Percentiles rank a stretch among this genome's conserved stretches.
phyloP scores from a whole-genome alignment of 2,113 vertebrate species.

The Crotalus viridis region DNA sequence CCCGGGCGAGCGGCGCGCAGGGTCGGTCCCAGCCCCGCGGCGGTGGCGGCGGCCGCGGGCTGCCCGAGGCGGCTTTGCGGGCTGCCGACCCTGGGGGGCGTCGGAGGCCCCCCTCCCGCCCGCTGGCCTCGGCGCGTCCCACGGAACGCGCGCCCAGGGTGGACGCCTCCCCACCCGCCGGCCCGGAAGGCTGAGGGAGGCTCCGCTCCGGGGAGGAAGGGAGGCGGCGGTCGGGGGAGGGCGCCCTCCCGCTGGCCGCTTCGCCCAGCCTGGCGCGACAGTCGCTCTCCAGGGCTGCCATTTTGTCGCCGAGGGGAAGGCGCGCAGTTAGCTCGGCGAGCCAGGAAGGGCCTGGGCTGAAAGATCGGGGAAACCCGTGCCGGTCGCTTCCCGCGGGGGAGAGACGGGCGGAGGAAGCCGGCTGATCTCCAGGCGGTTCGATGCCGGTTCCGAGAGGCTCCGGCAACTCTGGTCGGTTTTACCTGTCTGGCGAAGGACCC shows the following conservation, averaged over 20 bases:
- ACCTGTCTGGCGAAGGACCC: neutral
- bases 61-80: neutral
- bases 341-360: neutral
- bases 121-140: neutral
- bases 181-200: neutral
- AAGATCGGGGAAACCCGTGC: neutral
- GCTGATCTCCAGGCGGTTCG: neutral
- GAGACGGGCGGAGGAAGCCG: too few relatives aligned
- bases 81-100: neutral
- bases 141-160: neutral
- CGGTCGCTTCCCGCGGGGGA: neutral
- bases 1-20: slow-evolving; percentile 17
- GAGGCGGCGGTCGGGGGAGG: neutral
- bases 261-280: slow-evolving; percentile 52
- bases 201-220: neutral
- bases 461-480: neutral
- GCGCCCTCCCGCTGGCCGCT: neutral
- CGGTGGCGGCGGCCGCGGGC: neutral
- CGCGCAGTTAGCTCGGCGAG: neutral
- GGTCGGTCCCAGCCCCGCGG: neutral
- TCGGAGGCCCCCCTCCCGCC: neutral
- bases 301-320: slow-evolving; percentile 68
- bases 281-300: slow-evolving; percentile 67
- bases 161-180: neutral
- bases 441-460: neutral